phyloP scores from a whole-genome alignment of 53 echinoderm and acorn worm species.

The Henricia sp. region DNA sequence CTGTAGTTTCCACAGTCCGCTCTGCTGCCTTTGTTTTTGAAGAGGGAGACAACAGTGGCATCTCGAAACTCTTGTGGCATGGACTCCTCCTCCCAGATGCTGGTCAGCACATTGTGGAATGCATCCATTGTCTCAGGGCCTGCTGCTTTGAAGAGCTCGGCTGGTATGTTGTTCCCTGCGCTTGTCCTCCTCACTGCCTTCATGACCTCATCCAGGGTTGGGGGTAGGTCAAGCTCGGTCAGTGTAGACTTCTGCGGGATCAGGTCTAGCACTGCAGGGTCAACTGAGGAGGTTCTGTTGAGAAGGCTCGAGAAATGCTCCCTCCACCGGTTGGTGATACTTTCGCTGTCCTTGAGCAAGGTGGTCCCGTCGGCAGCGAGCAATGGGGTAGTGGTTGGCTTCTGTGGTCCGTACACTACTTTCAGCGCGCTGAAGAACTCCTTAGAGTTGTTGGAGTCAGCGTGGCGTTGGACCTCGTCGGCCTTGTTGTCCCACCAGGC shows the following conservation, averaged over 20 bases:
- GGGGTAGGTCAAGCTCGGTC: not conserved
- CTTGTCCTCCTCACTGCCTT: constrained; percentile 16
- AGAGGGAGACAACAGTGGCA: too few relatives aligned
- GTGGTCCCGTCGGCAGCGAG: not conserved
- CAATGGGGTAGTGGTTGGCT: not conserved
- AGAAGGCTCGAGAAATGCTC: constrained; percentile 11
- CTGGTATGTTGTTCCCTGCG: not conserved
- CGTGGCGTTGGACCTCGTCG: not conserved
- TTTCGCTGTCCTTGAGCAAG: not conserved
- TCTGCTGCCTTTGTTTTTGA: constrained; percentile 15
- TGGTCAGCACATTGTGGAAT: not conserved
- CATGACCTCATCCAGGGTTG: not conserved
- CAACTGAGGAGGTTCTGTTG: not conserved
- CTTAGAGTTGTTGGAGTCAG: not conserved
- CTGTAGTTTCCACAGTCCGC: constrained; percentile 31
- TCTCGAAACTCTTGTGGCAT: constrained; percentile 27
- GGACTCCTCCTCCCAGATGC: not conserved
- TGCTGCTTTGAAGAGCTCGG: too few relatives aligned
- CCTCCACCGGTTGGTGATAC: not conserved
- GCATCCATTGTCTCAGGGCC: too few relatives aligned
- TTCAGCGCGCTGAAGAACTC: constrained; percentile 7
- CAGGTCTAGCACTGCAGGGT: not conserved
- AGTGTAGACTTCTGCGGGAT: constrained; percentile 4
- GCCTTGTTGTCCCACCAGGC: not conserved
- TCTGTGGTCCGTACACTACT: not conserved